Evolutionary conservation across 2,888 invertebrate genomes (phyloP), one percentile per base, ranked within the genome.

Genomic region (Melinaea menophilus): DNA sequence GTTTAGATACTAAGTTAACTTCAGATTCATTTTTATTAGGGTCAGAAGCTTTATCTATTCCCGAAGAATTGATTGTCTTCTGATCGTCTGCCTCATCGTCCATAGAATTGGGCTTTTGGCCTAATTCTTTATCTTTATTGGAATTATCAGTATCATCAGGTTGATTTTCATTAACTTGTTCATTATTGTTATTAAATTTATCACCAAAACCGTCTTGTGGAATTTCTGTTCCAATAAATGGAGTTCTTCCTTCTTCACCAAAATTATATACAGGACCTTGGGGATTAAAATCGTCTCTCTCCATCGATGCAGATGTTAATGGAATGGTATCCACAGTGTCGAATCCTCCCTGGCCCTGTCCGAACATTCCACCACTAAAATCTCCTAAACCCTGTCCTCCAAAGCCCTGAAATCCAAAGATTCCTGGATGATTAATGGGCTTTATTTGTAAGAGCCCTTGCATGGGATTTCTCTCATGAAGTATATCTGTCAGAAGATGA

Each of bases 311-410:
- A n/a, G 48, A 31, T 31, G 22, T 31, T 1, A 2, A 7, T 51
- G 51, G 51, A 3, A 31, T n/a, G 13, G 48, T n/a, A 13, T 48
- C 51, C 22, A 31, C 51, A 5, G 31, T 31, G 2, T 31, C 51
- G 51, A 31, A 51, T 5, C 51, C 9, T 0, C 51, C 51, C 31
- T 22, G 51, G 3, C 31, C 31, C 11, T 7, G 31, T 51, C 51
- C 51, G 31, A 51, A 7, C 51, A 51, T 51, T 51, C 31, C 31
- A 31, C 31, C 11, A 31, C n/a, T 31, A 31, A 31, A 51, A 51
- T 51, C 51, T 13, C 48, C 48, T 48, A 48, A 7, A 13, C 48
- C 48, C 13, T n/a, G 48, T 31, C 51, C 51, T 31, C 51, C 51
- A 9, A 51, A 51, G 31, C 51, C 31, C 31, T 31, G 31, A 51